phyloP scores from a whole-genome alignment of 2,797 vertebrate species.

The Triplophysa bombifrons region DNA sequence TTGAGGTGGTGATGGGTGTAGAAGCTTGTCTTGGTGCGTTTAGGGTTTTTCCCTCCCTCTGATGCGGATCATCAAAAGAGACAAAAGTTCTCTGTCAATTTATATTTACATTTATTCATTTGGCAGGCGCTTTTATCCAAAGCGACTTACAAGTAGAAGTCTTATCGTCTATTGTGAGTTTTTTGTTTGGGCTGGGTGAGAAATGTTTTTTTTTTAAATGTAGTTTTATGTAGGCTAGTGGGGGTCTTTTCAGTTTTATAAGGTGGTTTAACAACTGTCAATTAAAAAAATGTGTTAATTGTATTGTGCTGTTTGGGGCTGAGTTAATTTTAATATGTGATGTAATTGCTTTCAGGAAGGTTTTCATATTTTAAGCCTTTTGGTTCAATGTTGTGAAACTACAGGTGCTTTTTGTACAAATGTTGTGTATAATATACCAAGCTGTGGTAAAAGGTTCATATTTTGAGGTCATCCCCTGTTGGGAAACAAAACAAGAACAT shows the following conservation, averaged over 20 bases:
- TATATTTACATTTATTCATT: too few relatives aligned
- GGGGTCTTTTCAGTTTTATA: too few relatives aligned
- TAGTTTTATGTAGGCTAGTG: neutral
- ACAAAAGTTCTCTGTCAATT: neutral
- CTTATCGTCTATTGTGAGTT: neutral
- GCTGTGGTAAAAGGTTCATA: too few relatives aligned
- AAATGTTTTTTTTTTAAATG: neutral
- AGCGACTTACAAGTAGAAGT: too few relatives aligned
- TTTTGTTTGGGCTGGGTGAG: neutral
- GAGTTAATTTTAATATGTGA: neutral
- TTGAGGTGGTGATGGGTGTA: constrained; percentile 1
- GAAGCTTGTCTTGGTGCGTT: neutral
- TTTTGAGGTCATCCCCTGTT: too few relatives aligned
- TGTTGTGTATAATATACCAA: neutral
- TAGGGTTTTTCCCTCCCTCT: neutral
- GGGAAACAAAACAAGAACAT: too few relatives aligned
- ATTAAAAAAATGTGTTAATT: neutral
- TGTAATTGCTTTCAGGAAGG: neutral
- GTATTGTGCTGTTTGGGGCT: too few relatives aligned
- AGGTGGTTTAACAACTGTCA: too few relatives aligned
- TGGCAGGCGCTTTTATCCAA: too few relatives aligned
- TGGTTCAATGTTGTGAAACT: neutral
- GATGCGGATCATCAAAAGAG: neutral
- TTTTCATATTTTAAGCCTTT: neutral
- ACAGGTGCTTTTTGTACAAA: neutral